Evolutionary conservation across 1,140 invertebrate species (phyloP).

Genomic region (Pogonomyrmex californicus): DNA sequence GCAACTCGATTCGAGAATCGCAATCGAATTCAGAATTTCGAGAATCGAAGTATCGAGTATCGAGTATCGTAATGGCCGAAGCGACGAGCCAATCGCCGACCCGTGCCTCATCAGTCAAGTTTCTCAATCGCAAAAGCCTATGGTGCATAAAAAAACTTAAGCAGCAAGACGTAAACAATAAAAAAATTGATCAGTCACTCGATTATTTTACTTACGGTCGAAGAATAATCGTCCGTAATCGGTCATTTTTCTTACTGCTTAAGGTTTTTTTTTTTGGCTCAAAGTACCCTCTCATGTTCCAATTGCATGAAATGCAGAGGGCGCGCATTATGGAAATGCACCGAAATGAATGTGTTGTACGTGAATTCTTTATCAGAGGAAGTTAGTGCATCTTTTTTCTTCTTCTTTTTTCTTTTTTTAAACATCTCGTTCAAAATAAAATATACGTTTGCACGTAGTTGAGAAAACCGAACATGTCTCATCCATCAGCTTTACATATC

Average conservation of each 20-base stretch:
- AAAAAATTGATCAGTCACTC: too few relatives aligned
- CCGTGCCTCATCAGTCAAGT: too few relatives aligned
- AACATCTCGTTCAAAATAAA: background rate
- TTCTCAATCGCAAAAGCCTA: too few relatives aligned
- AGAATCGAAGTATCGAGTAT: background rate
- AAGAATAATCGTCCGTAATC: too few relatives aligned
- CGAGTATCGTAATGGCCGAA: background rate
- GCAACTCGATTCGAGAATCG: background rate
- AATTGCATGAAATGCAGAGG: background rate
- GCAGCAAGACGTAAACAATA: too few relatives aligned
- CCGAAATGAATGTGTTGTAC: background rate
- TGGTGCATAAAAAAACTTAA: too few relatives aligned
- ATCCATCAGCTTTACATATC: background rate
- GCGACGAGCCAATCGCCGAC: background rate
- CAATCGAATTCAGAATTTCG: conserved; percentile 24
- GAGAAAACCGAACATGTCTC: background rate
- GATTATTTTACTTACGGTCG: too few relatives aligned
- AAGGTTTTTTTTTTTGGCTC: too few relatives aligned
- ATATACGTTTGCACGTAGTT: background rate
- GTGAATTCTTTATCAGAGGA: background rate
- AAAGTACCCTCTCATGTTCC: too few relatives aligned
- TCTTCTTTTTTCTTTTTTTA: background rate
- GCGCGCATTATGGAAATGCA: background rate
- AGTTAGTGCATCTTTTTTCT: background rate
- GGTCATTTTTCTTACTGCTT: too few relatives aligned